Evolutionary conservation across 2,888 invertebrate genomes (phyloP).

Genomic region (Capitulum mitella): DNA sequence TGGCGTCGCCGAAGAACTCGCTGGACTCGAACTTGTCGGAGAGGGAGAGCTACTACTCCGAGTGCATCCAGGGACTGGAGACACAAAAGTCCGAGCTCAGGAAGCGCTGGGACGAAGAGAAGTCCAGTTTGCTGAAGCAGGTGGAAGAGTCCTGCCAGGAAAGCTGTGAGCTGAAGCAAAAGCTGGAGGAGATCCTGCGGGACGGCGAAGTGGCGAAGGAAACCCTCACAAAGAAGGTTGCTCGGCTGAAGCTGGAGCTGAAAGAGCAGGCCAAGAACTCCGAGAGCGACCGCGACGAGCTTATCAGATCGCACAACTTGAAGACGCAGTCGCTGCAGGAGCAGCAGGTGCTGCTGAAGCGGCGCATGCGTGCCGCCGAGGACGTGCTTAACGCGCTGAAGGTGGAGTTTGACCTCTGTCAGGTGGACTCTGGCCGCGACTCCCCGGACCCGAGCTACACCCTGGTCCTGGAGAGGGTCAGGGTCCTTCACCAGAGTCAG

Average conservation of each 20-base stretch:
- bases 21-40: slow-evolving; percentile 4
- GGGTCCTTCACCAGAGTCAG: neutral
- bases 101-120: slow-evolving; percentile 24
- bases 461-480: neutral
- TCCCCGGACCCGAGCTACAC: neutral
- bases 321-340: slow-evolving; percentile 10
- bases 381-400: neutral
- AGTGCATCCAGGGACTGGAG: slow-evolving; percentile 24
- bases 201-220: slow-evolving; percentile 1
- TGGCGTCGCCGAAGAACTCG: neutral
- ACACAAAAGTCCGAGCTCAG: neutral
- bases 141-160: neutral
- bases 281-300: neutral
- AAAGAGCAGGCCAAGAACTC: neutral
- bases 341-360: slow-evolving; percentile 13
- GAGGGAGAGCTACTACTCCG: slow-evolving; percentile 17
- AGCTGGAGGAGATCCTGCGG: neutral
- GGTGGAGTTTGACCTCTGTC: slow-evolving; percentile 8
- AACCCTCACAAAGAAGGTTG: neutral
- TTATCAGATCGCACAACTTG: neutral
- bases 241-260: neutral
- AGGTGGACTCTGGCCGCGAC: neutral
- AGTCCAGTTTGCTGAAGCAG: neutral
- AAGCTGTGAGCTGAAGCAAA: neutral
- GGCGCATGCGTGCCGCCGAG: slow-evolving; percentile 5